phyloP scores from a whole-genome alignment of 2,797 vertebrate species.

The Rachycentron canadum region DNA sequence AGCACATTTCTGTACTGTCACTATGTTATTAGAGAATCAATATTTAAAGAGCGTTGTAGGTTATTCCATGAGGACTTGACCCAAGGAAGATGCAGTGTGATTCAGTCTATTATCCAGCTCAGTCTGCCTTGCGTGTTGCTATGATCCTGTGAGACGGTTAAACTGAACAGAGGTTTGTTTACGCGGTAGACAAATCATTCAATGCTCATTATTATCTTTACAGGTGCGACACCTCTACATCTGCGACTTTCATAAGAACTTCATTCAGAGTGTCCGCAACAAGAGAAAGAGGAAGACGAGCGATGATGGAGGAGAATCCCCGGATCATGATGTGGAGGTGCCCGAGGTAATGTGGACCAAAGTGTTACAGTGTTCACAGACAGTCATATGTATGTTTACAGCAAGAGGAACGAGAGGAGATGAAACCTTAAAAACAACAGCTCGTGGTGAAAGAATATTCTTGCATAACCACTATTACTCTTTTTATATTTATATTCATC shows the following conservation, averaged over 20 bases:
- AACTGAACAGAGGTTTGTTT: background rate
- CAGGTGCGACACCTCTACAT: constrained; percentile 98
- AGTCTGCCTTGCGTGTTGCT: background rate
- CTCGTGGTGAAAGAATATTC: background rate
- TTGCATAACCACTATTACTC: background rate
- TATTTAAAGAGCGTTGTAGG: no score
- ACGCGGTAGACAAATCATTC: background rate
- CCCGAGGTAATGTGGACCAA: constrained; percentile 88
- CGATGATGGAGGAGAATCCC: constrained; percentile 98
- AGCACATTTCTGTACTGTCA: no score
- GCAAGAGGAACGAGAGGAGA: background rate
- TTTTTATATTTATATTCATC: background rate
- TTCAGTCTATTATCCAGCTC: background rate
- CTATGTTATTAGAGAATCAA: no score
- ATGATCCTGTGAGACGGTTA: background rate
- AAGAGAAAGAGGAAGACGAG: constrained; percentile 99
- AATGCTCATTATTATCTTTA: background rate
- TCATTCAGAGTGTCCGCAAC: constrained; percentile 98
- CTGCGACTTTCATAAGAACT: constrained; percentile 99
- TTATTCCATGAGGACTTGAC: no score
- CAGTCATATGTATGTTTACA: background rate
- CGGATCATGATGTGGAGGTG: constrained; percentile 95
- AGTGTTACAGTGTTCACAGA: fast-evolving
- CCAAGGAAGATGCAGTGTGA: no score
- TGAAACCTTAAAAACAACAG: background rate